Evolutionary conservation across 2,113 vertebrate genomes (phyloP).

Genomic region (Camelus bactrianus): DNA sequence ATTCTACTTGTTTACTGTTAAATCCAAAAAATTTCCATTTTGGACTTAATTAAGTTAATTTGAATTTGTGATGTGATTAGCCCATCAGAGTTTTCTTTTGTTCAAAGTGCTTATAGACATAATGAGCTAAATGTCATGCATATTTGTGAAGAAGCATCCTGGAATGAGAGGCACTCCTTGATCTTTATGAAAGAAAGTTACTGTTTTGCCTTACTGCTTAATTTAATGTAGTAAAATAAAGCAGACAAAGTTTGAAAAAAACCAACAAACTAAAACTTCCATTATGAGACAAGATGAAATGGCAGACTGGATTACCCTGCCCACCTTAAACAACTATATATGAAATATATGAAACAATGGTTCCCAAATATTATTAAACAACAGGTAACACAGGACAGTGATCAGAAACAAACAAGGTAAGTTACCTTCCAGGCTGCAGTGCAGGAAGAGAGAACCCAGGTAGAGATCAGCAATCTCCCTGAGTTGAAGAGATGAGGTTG

Average conservation of each 20-base stretch:
- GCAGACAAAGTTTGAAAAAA: no score
- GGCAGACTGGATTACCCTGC: not conserved
- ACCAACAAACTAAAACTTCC: not conserved
- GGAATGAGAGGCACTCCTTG: no score
- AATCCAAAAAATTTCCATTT: conserved; percentile 37
- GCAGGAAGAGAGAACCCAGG: not conserved
- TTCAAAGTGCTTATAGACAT: no score
- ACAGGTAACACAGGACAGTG: not conserved
- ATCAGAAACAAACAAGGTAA: not conserved
- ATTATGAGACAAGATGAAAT: conserved; percentile 1
- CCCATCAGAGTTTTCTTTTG: no score
- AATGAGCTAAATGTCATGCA: no score
- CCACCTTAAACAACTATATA: conserved; percentile 9
- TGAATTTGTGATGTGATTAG: no score
- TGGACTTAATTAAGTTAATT: no score
- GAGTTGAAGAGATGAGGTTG: not conserved
- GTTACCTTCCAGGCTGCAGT: not conserved
- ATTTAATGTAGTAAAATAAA: no score
- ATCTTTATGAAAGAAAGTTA: no score
- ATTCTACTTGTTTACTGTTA: not conserved
- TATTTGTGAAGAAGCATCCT: no score
- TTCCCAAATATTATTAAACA: not conserved
- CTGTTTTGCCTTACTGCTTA: no score
- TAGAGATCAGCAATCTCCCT: not conserved
- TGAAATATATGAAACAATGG: not conserved